Evolutionary conservation across 2,113 vertebrate species (phyloP).

Genomic region (Phalacrocorax brasilianus): DNA sequence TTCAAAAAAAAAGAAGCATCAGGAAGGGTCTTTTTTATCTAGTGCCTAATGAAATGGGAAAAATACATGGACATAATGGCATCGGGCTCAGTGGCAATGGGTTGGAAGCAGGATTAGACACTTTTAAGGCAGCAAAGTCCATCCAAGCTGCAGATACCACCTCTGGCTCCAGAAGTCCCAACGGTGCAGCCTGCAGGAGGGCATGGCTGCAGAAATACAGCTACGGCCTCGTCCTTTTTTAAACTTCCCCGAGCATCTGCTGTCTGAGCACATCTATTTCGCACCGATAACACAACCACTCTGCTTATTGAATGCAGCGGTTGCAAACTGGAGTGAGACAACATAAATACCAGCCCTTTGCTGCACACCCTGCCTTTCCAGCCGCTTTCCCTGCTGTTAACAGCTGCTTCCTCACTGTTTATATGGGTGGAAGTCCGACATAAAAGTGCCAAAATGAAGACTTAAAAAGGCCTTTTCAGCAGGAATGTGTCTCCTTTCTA

Average conservation of each 20-base stretch:
- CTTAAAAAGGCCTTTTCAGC: not conserved
- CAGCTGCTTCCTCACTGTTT: not conserved
- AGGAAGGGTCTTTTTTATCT: not conserved
- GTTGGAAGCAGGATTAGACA: not conserved
- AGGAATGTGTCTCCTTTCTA: not conserved
- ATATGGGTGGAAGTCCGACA: not conserved
- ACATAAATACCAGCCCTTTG: not conserved
- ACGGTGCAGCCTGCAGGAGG: not conserved
- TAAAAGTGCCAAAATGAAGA: not conserved
- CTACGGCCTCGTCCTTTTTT: not conserved
- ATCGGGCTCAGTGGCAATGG: rapidly evolving
- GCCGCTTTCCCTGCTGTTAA: not conserved
- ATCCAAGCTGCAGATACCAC: not conserved
- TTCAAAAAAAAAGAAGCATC: not conserved
- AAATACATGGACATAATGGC: rapidly evolving
- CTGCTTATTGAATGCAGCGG: not conserved
- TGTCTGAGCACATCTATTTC: not conserved
- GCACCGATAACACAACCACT: too few relatives aligned
- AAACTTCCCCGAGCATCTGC: not conserved
- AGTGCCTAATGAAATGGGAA: not conserved
- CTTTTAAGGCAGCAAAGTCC: not conserved
- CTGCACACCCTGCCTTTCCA: not conserved
- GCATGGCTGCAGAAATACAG: not conserved
- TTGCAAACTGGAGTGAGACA: not conserved
- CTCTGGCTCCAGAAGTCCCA: not conserved